Conservation (phyloP, 2,113 vertebrate species). For the Enhydra lutris region DNA sequence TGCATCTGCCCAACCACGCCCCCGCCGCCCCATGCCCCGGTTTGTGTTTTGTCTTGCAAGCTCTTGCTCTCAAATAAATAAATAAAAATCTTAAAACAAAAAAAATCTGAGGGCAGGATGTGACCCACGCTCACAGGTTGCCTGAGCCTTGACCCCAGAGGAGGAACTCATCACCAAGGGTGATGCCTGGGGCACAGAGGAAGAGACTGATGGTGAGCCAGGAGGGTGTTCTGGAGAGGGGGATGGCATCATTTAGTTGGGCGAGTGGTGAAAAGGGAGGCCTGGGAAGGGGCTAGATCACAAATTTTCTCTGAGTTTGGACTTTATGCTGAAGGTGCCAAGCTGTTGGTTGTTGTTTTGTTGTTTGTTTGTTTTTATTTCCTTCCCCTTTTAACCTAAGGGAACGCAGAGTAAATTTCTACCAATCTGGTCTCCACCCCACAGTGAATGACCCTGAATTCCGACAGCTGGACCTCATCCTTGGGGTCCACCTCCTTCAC, state of each 20-base stretch:
- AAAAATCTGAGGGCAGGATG: background rate
- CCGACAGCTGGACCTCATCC: accelerated
- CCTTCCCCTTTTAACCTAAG: background rate
- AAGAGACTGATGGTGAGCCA: background rate
- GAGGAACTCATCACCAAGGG: background rate
- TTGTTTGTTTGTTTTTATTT: background rate
- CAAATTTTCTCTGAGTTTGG: background rate
- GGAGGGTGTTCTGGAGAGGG: background rate
- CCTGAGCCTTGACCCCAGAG: background rate
- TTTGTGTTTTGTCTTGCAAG: background rate
- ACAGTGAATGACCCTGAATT: background rate
- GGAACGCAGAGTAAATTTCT: background rate
- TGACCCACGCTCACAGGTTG: background rate
- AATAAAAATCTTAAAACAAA: background rate
- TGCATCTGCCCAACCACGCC: background rate
- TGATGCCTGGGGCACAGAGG: background rate
- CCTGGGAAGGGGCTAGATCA: background rate
- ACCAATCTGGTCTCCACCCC: too few species aligned
- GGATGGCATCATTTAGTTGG: background rate
- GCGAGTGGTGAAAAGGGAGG: background rate
- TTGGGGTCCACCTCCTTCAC: background rate
- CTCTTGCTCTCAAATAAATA: background rate
- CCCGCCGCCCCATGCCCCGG: too few species aligned
- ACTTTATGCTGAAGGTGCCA: background rate
- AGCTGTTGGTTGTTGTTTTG: background rate